Base-by-base conservation (phyloP, 1,140 invertebrate genomes). In the Sinonovacula constricta region DNA sequence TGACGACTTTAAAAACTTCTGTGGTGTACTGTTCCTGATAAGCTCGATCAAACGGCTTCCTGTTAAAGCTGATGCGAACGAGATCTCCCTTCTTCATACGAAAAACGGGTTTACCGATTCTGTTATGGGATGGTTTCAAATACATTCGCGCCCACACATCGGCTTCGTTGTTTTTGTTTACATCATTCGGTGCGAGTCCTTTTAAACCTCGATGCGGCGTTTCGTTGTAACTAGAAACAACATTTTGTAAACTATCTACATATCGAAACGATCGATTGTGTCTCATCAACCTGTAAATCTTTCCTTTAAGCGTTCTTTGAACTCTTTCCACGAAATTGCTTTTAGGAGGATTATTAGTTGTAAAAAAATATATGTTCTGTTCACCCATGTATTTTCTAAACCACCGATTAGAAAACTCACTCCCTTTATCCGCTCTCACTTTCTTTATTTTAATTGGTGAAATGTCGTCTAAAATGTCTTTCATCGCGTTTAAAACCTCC, bases 81-180 rank as follows among this genome's bases (percentile, higher is more conserved):
- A 82, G 54, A 60, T 79, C 77, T n/a, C 71, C 60, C 14, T 31
- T 59, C 28, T 79, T 76, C 33, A 79, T 79, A 33, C 74, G n/a
- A 34, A 70, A 70, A 39, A 0, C 22, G 1, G 51, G 45, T 33
- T 68, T 68, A 18, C 26, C 39, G 26, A 30, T 70, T 18, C 15
- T 56, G 24, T 26, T 34, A 18, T 71, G 39, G 26, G 56, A 28
- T 12, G 36, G 65, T 24, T 63, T 82, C 18, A 80, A 49, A 75
- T 82, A 80, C 72, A 77, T 60, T 39, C 53, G 65, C 7, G 66
- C 81, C 49, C 57, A 82, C 7, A 80, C 33, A n/a, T 79, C 66
- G 22, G 57, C 59, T 63, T 70, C 49, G 57, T 82, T 82, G 4
- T 24, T 12, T 56, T 79, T 66, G 65, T 69, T 79, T 3, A 75